phyloP scores from a whole-genome alignment of 2,113 vertebrate species.

The Mystacornis crossleyi region DNA sequence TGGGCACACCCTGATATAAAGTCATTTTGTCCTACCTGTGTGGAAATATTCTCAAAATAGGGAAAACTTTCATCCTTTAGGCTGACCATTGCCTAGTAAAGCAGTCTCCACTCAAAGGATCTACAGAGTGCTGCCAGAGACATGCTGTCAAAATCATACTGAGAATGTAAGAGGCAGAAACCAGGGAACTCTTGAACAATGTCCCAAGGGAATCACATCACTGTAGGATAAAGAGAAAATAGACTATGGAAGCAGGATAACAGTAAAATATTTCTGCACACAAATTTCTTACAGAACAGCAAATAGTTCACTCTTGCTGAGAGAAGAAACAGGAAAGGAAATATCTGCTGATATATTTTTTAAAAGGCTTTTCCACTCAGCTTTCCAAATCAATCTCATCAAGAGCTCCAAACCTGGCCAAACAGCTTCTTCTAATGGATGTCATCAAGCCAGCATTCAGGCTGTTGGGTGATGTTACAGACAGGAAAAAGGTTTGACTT shows the following conservation, averaged over 20 bases:
- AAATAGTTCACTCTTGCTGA: not conserved
- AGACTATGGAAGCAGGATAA: not conserved
- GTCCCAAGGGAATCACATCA: not conserved
- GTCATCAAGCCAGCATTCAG: not conserved
- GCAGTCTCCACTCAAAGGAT: not conserved
- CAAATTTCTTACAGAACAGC: not conserved
- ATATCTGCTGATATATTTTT: not conserved
- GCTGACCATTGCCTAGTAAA: not conserved
- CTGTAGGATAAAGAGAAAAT: not conserved
- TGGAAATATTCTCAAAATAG: not conserved
- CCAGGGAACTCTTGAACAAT: not conserved
- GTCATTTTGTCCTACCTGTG: not conserved
- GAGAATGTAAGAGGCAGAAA: not conserved
- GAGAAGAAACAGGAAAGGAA: not conserved
- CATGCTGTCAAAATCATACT: not conserved
- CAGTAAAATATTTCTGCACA: not conserved
- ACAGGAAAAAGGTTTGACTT: not conserved
- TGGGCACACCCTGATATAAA: not conserved
- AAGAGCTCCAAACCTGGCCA: not conserved
- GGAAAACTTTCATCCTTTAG: not conserved
- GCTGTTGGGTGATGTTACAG: not conserved
- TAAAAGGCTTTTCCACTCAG: conserved; percentile 10
- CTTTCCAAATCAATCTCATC: conserved; percentile 20
- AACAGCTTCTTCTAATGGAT: not conserved
- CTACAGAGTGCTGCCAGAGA: not conserved